phyloP scores from a whole-genome alignment of 2,113 vertebrate species.

The Aspiorhynchus laticeps region DNA sequence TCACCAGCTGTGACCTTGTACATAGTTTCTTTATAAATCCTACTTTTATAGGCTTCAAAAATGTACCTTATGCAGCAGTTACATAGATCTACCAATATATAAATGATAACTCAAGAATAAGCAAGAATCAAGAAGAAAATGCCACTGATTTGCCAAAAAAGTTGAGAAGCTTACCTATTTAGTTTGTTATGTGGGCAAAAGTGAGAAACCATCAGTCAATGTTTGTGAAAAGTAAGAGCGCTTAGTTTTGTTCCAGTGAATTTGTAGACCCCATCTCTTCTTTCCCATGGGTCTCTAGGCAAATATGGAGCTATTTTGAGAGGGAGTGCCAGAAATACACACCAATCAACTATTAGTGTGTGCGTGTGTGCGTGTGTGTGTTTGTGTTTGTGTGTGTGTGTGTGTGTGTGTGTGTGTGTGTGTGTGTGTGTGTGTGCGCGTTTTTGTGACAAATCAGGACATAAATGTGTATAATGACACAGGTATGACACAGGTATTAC shows the following conservation, averaged over 20 bases:
- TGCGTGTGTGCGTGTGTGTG: constrained; percentile 32
- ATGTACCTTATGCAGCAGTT: background rate
- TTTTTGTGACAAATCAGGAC: no score
- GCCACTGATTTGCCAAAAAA: background rate
- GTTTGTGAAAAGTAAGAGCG: constrained; percentile 8
- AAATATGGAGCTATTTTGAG: constrained; percentile 71
- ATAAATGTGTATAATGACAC: no score
- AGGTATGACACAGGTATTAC: no score
- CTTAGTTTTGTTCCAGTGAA: constrained; percentile 48
- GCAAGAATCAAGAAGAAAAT: background rate
- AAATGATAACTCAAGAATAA: background rate
- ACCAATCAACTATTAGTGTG: constrained; percentile 57
- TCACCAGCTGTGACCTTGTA: background rate
- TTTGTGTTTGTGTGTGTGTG: constrained; percentile 39
- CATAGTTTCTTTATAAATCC: background rate
- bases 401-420: constrained; percentile 25
- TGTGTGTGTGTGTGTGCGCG: constrained; percentile 36
- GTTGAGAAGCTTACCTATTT: constrained; percentile 27
- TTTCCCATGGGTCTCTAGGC: constrained; percentile 65
- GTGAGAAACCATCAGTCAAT: background rate
- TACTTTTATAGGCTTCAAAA: background rate
- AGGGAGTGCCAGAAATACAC: constrained; percentile 68
- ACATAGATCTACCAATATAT: background rate
- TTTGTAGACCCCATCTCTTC: constrained; percentile 19
- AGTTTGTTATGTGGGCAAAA: constrained; percentile 1